Evolutionary conservation across 2,113 vertebrate genomes (phyloP).

Genomic region (Pseudopodoces humilis): DNA sequence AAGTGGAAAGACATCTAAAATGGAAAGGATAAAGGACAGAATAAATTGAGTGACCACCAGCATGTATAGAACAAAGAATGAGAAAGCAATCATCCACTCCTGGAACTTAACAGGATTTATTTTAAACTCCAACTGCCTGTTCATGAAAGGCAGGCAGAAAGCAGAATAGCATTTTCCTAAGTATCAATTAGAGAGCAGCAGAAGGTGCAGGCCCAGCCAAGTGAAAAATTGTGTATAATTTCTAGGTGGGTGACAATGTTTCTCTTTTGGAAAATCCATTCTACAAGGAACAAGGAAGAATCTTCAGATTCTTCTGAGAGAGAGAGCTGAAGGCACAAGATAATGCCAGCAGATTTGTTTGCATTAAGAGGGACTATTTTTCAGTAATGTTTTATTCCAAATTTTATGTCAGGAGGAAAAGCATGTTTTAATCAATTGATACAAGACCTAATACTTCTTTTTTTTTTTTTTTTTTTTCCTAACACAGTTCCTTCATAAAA

Average conservation of each 20-base stretch:
- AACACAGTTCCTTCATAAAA: not conserved
- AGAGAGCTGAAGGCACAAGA: not conserved
- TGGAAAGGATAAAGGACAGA: constrained; percentile 11
- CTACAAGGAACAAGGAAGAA: not conserved
- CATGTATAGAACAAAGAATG: not conserved
- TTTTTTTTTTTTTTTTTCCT: not conserved
- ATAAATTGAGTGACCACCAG: constrained; percentile 6
- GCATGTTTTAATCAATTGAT: not conserved
- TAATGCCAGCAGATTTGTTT: not conserved
- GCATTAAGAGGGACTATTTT: not conserved
- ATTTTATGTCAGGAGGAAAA: not conserved
- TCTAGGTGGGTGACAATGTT: not conserved
- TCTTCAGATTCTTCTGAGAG: not conserved
- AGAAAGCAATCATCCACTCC: constrained; percentile 30
- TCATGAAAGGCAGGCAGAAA: not conserved
- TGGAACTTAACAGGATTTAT: constrained; percentile 48
- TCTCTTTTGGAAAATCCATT: not conserved
- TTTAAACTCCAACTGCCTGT: constrained; percentile 19
- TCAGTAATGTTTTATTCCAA: not conserved
- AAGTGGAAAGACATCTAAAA: not conserved
- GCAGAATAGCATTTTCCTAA: constrained; percentile 1
- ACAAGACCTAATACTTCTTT: not conserved
- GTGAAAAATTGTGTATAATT: constrained; percentile 24
- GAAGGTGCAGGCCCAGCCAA: not conserved
- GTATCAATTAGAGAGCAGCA: constrained; percentile 10